phyloP scores from a whole-genome alignment of 1,140 invertebrate species.

The Lordiphosa collinella region DNA sequence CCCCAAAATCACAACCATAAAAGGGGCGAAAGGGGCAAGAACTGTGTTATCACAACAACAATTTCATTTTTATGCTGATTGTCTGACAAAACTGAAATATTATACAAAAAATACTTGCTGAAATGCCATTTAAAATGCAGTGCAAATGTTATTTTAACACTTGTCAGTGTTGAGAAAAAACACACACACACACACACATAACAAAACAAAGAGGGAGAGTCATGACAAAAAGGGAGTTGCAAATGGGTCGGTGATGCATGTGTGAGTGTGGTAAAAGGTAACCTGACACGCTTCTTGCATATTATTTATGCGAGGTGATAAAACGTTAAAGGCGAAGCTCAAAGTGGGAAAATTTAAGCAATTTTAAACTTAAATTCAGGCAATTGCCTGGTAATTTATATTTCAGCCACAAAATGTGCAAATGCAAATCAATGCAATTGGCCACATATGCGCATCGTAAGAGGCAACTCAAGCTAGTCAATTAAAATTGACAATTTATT shows the following conservation, averaged over 20 bases:
- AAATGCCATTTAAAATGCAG: conserved; percentile 46
- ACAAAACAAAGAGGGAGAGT: background rate
- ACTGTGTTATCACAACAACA: conserved; percentile 25
- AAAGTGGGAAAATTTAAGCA: too few species aligned
- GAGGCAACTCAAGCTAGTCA: conserved; percentile 24
- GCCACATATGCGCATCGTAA: conserved; percentile 5
- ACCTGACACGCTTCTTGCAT: conserved; percentile 15
- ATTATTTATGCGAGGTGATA: conserved; percentile 40
- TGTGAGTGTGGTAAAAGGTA: conserved; percentile 18
- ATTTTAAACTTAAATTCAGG: too few species aligned
- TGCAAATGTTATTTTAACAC: conserved; percentile 9
- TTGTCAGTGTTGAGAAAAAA: conserved; percentile 29
- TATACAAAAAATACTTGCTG: background rate
- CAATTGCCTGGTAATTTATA: background rate
- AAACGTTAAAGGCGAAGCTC: too few species aligned
- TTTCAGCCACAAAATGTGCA: conserved; percentile 4
- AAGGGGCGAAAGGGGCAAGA: conserved; percentile 3
- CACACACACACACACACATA: conserved; percentile 16
- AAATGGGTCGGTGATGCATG: background rate
- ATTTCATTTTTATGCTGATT: conserved; percentile 33
- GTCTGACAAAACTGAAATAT: conserved; percentile 4
- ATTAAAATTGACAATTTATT: conserved; percentile 43
- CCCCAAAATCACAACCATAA: conserved; percentile 21
- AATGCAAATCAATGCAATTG: conserved; percentile 4
- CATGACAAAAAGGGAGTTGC: background rate